Evolutionary conservation across 1,140 invertebrate genomes (phyloP), one percentile per base, ranked within the genome.

Genomic region (Stenopsyche tienmushanensis): DNA sequence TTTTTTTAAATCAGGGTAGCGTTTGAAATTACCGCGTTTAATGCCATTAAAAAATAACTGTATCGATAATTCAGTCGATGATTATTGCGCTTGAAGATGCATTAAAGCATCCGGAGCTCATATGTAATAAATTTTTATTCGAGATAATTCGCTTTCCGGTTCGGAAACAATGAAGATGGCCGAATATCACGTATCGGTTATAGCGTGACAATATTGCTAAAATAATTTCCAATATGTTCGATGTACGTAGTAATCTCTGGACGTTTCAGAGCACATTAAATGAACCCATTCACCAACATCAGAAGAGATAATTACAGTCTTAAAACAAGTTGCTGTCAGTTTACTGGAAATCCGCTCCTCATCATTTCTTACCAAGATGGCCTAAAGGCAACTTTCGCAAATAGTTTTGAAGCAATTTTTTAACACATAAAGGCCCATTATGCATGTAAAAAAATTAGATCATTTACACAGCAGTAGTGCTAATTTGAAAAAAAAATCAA

Each of bases 371-470:
- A 26, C 29, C 13, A n/a, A n/a, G n/a, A 29, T 34, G 9, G 62
- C 62, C 49, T 20, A 53, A 44, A 53, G 62, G 29, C 62, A 64
- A 64, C 62, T 64, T 64, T 64, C 62, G 47, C 62, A 54, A 23
- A 53, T 53, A 9, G 9, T 29, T 23, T 10, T 1, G 21, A 13
- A 34, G 29, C 29, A 34, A 34, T 34, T 34, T 34, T 34, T 34
- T 34, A 5, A 34, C 13, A 34, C 29, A 13, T 7, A 13, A 5
- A 13, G 29, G 29, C 5, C 29, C 29, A 34, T 34, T 34, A 34
- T 13, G 29, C 29, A 34, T n/a, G n/a, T n/a, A n/a, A n/a, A n/a
- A n/a, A n/a, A n/a, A n/a, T 34, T 13, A 34, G 5, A 34, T 34
- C 29, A 34, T 34, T 34, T 34, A 34, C 44, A 5, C 17, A 47